Conservation (phyloP, 2,888 invertebrate species). For the Asteroscopus sphinx region DNA sequence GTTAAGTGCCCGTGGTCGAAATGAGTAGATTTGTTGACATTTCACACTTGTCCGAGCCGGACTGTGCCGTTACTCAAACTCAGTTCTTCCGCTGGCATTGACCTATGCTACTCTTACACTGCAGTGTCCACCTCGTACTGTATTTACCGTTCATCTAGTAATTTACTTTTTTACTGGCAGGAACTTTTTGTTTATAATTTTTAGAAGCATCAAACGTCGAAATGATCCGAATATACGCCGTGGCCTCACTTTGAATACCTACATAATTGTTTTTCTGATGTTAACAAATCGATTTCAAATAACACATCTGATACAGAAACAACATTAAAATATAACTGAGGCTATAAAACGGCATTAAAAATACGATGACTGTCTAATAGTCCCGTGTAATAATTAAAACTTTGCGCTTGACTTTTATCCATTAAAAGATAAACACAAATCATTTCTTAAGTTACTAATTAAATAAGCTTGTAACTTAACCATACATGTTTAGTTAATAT, state of each 20-base stretch:
- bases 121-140: slow-evolving; percentile 38
- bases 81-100: slow-evolving; percentile 81
- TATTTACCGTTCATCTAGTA: slow-evolving; percentile 37
- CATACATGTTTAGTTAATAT: slow-evolving; percentile 1
- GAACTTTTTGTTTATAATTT: neutral
- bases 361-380: slow-evolving; percentile 38
- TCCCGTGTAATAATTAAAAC: slow-evolving; percentile 29
- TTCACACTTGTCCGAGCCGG: slow-evolving; percentile 69
- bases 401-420: slow-evolving; percentile 39
- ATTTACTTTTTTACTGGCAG: slow-evolving; percentile 11
- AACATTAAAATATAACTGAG: slow-evolving; percentile 37
- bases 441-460: slow-evolving; percentile 22
- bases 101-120: slow-evolving; percentile 66
- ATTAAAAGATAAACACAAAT: slow-evolving; percentile 22
- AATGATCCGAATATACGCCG: slow-evolving; percentile 18
- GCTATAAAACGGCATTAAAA: slow-evolving; percentile 54
- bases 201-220: neutral
- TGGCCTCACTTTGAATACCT: slow-evolving; percentile 35
- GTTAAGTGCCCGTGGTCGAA: slow-evolving; percentile 31
- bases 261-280: slow-evolving; percentile 39
- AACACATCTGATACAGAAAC: slow-evolving; percentile 38
- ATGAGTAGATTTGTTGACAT: slow-evolving; percentile 72
- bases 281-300: slow-evolving; percentile 54
- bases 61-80: slow-evolving; percentile 76
- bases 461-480: slow-evolving; percentile 21